Evolutionary conservation across 2,113 vertebrate species (phyloP), one percentile per base, ranked within the genome.

Genomic region (Saiga tatarica): DNA sequence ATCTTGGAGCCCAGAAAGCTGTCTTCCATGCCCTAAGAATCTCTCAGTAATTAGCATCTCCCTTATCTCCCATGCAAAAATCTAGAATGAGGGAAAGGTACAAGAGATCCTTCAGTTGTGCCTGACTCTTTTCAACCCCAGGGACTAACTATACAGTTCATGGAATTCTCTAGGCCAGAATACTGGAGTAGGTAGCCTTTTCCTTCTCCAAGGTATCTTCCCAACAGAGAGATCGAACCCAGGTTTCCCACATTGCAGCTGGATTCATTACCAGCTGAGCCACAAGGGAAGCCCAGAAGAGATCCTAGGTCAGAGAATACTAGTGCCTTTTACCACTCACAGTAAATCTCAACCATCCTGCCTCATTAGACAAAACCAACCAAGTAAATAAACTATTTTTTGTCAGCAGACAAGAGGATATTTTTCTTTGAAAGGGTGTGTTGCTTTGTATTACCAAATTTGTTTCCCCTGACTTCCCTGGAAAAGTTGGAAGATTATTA

Each of bases 361-460:
- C 33, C 45, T 88, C 28, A 55, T 92, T 85, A 91, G 78, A 91
- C 10, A n/a, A 94, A 95, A 74, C 25, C 26, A 45, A 64, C 67
- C 5, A 33, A 86, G 28, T 39, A 62, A 60, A 71, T 84, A 28
- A 81, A 21, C 42, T 85, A 13, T 71, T 83, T 87, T 87, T 76
- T 28, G 17, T 71, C 59, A 62, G 42, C 5, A 60, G 60, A 55
- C 15, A 53, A 39, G 53, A 57, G 33, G 59, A 71, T 1, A 0
- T 67, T 92, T 94, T 26, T 59, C 53, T 86, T 53, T 94, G 45
- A 88, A 91, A 92, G 78, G 33, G 39, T 25, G 7, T 87, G 28
- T 30, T 95, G 87, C 47, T 7, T 89, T 94, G 11, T 15, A 30
- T 76, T 9, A 53, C 53, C 3, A 85, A 60, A 26, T 50, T 96